Evolutionary conservation across 2,888 invertebrate genomes (phyloP).

Genomic region (Teinopalpus imperialis): DNA sequence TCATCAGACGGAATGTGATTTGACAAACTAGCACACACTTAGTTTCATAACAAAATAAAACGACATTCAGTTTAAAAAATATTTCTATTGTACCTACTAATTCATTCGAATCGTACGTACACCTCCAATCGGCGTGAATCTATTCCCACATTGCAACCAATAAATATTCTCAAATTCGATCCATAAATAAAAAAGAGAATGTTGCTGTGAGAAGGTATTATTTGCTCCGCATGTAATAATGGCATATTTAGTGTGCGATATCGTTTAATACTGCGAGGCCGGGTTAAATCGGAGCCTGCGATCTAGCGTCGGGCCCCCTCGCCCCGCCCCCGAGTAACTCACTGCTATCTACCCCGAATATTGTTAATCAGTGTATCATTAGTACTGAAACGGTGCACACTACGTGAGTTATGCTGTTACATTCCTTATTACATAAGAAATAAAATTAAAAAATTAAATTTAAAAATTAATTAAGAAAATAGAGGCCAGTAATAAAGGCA

Average conservation of each 20-base stretch:
- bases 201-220: conserved; percentile 61
- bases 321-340: conserved; percentile 71
- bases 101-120: not conserved
- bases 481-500: no score
- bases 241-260: conserved; percentile 79
- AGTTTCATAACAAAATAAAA: no score
- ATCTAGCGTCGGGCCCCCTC: conserved; percentile 71
- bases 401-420: conserved; percentile 33
- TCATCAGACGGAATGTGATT: no score
- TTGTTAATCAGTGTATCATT: conserved; percentile 82
- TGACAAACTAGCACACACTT: no score
- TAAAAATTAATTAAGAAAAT: no score
- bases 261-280: conserved; percentile 76
- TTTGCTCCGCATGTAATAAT: conserved; percentile 79
- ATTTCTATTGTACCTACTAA: conserved; percentile 3
- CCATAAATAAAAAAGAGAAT: conserved; percentile 57
- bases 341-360: conserved; percentile 78
- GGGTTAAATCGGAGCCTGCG: conserved; percentile 73
- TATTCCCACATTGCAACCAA: conserved; percentile 23
- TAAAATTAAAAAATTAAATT: no score
- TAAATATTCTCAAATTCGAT: conserved; percentile 24
- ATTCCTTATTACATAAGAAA: no score
- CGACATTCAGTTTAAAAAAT: no score
- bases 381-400: conserved; percentile 57
- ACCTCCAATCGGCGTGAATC: conserved; percentile 11